Percentiles rank a stretch among this genome's conserved stretches.
These are phyloP conservation scores for Saccostrea cuccullata DNA, from an alignment of 1,140 invertebrate genomes.

Conservation along the genomic window DNA sequence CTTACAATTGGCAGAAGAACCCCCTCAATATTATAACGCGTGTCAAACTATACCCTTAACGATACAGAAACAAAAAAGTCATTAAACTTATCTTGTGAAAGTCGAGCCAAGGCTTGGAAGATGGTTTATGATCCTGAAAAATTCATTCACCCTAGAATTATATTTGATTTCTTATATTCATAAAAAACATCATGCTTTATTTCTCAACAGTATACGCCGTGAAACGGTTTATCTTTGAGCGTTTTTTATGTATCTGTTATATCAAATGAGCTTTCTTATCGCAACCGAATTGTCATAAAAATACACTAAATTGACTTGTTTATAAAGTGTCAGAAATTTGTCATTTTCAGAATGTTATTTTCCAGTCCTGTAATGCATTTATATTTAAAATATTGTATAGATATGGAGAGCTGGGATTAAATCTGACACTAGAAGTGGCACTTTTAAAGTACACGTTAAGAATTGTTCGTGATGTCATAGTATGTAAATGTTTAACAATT, in stretches of 20 bases:
- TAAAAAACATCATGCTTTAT: background rate
- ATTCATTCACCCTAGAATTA: conserved; percentile 8
- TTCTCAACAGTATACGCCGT: background rate
- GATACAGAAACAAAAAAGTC: conserved; percentile 28
- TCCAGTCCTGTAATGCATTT: background rate
- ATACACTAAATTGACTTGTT: background rate
- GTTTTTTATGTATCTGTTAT: background rate
- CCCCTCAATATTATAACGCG: conserved; percentile 7
- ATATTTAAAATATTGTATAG: too few relatives aligned
- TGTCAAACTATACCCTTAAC: conserved; percentile 1
- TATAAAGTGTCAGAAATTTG: conserved; percentile 34
- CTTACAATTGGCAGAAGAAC: conserved; percentile 18
- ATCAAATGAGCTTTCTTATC: conserved; percentile 1
- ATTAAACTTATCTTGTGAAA: conserved; percentile 7
- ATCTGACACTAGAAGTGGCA: too few relatives aligned
- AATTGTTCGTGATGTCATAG: too few relatives aligned
- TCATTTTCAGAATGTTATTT: conserved; percentile 13
- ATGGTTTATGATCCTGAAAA: conserved; percentile 26
- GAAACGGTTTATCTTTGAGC: background rate
- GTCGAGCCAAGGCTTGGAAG: background rate
- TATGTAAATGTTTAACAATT: too few relatives aligned
- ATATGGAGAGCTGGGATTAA: too few relatives aligned
- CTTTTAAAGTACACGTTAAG: too few relatives aligned
- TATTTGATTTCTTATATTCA: background rate
- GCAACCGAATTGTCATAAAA: background rate